Evolutionary conservation across 2,113 vertebrate species (phyloP).

Genomic region (Labeo catla): DNA sequence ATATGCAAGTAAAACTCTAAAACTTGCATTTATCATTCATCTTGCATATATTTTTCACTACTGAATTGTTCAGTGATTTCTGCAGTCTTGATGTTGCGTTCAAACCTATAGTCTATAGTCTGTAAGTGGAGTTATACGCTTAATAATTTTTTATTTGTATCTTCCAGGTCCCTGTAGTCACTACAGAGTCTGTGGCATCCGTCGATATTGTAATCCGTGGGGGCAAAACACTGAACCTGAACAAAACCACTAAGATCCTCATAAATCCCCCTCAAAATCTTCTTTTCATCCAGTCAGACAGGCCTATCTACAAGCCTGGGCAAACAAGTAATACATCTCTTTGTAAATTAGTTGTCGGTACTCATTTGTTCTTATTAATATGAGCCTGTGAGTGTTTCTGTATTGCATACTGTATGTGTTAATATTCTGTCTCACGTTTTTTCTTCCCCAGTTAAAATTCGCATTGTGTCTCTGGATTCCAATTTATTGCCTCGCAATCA

Average conservation of each 20-base stretch:
- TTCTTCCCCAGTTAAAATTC: slow-evolving; percentile 67
- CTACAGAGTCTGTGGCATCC: slow-evolving; percentile 36
- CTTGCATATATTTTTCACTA: not conserved
- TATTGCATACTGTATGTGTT: not conserved
- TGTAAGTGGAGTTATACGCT: not conserved
- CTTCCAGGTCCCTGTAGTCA: slow-evolving; percentile 69
- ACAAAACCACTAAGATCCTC: slow-evolving; percentile 62
- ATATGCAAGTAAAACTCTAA: not conserved
- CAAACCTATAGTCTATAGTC: too few species aligned
- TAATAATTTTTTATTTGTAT: not conserved
- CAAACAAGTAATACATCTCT: slow-evolving; percentile 64
- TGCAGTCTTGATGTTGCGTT: not conserved
- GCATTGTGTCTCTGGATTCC: slow-evolving; percentile 69
- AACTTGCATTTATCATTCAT: not conserved
- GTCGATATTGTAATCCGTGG: slow-evolving; percentile 56
- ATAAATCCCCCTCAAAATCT: slow-evolving; percentile 61
- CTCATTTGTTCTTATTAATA: too few species aligned
- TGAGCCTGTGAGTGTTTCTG: not conserved
- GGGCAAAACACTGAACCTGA: not conserved
- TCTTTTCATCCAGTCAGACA: slow-evolving; percentile 71
- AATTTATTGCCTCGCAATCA: slow-evolving; percentile 62
- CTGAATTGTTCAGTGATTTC: not conserved
- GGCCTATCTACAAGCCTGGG: slow-evolving; percentile 78
- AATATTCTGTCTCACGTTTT: not conserved
- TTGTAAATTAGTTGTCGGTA: not conserved